Base-by-base conservation (phyloP, 2,888 invertebrate genomes). In the Dasypogon diadema region DNA sequence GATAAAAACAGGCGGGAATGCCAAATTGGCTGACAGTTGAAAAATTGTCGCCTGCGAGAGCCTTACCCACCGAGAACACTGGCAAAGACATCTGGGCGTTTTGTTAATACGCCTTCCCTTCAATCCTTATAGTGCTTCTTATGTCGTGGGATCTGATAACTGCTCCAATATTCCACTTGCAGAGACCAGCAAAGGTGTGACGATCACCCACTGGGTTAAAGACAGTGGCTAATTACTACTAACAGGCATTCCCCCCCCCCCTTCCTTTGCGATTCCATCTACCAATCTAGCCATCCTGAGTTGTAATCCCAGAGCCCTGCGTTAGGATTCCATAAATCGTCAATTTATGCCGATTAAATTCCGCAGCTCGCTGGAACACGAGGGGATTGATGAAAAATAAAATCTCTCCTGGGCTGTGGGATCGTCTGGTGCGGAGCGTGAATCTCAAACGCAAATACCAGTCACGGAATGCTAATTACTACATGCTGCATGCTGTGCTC, bases 381-480 rank as follows among this genome's bases (percentile, higher is more conserved):
- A 65, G 46, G 46, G 8, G 48, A 46, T 24, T 22, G 24, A 22
- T 46, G n/a, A 65, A 42, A n/a, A 65, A 46, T 22, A 24, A 54
- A 51, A 70, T 70, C 70, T 34, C 26, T 30, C 42, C 18, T 22
- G 30, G 16, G 16, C 48, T n/a, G 21, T 37, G 65, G 46, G 65
- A 21, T 65, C 24, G 65, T n/a, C 6, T 12, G 46, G 10, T 4
- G 10, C 24, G 46, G 16, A 42, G 51, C 18, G 65, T 46, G 46
- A 65, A 65, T 65, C 42, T 8, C 65, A 24, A 65, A 46, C 24
- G 48, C 24, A 65, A 34, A 18, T 68, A 68, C 48, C 16, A 70
- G 70, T 70, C 70, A 70, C 54, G 70, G 37, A 54, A 70, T 30
- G 54, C 70, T 70, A 51, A 54, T 70, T 70, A 70, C 70, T 54